Evolutionary conservation across 2,797 vertebrate species (phyloP), one percentile per base, ranked within the genome.

Genomic region (Eutrigla gurnardus): DNA sequence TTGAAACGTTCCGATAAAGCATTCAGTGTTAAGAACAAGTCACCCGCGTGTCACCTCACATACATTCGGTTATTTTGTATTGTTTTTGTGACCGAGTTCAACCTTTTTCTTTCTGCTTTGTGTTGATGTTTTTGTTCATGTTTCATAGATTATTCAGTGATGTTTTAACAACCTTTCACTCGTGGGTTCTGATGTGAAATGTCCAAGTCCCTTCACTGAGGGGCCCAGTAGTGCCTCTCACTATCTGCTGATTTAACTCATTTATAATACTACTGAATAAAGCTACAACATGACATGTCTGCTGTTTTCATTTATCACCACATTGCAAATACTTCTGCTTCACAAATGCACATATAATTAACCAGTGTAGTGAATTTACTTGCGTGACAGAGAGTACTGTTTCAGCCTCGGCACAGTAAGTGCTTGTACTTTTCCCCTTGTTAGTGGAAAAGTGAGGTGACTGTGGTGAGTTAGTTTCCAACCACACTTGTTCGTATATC

Each of bases 221-320:
- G 76, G 80, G 69, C 81, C 62, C 74, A 75, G 79, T 65, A 76
- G 72, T 83, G 81, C 85, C 84, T 89, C 83, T 91, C 82, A 91
- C 84, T 74, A 76, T 93, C 88, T 89, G 83, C 92, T 88, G 82
- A 89, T 91, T 91, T 75, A 85, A 81, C 88, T 89, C 89, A 91
- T 94, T 93, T 94, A 89, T 94, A 93, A 90, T 91, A 89, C 83
- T 84, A 92, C 89, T 86, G 70, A 94, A 94, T 94, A 94, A 95
- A 95, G 86, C 69, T 91, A 78, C 73, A 84, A 85, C 83, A 83
- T 83, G 69, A 86, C 35, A 1, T 11, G 57, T 37, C 25, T 72
- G 59, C 9, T 69, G 64, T 75, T 77, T 82, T 45, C 9, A 33
- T 62, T 76, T 37, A 11, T 18, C 42, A 17, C 7, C 4, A 36